Conservation (phyloP, 2,888 invertebrate genomes). For the Electrophaes corylata region DNA sequence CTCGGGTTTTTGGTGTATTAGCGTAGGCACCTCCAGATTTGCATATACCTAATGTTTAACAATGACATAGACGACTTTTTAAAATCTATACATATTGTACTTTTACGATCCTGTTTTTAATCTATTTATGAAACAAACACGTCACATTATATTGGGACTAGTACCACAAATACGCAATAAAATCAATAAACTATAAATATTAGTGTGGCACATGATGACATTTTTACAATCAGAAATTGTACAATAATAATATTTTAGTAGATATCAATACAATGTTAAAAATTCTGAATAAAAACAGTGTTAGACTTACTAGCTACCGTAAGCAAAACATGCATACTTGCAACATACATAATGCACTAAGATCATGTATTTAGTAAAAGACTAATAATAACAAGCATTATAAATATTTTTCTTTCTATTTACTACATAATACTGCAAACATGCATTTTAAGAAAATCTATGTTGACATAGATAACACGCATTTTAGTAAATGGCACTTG, state of each 20-base stretch:
- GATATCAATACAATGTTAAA: constrained; percentile 14
- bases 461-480: constrained; percentile 70
- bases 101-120: constrained; percentile 8
- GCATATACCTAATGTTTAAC: background rate
- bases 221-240: constrained; percentile 9
- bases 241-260: constrained; percentile 9
- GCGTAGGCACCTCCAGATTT: too few relatives aligned
- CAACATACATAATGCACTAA: constrained; percentile 38
- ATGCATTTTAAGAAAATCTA: constrained; percentile 68
- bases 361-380: constrained; percentile 27
- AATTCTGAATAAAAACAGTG: constrained; percentile 23
- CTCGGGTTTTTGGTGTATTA: background rate
- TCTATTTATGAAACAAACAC: constrained; percentile 28
- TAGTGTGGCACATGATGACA: constrained; percentile 6
- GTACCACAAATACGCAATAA: constrained; percentile 11
- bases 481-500: constrained; percentile 54
- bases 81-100: background rate
- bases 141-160: constrained; percentile 3
- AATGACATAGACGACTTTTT: too few relatives aligned
- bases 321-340: constrained; percentile 37
- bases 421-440: constrained; percentile 75
- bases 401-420: constrained; percentile 49
- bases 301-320: constrained; percentile 29
- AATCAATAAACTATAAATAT: background rate
- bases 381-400: constrained; percentile 49